These are phyloP conservation scores for Orestias chungarensis DNA, from an alignment of 2,797 vertebrate genomes.

Conservation along the genomic window DNA sequence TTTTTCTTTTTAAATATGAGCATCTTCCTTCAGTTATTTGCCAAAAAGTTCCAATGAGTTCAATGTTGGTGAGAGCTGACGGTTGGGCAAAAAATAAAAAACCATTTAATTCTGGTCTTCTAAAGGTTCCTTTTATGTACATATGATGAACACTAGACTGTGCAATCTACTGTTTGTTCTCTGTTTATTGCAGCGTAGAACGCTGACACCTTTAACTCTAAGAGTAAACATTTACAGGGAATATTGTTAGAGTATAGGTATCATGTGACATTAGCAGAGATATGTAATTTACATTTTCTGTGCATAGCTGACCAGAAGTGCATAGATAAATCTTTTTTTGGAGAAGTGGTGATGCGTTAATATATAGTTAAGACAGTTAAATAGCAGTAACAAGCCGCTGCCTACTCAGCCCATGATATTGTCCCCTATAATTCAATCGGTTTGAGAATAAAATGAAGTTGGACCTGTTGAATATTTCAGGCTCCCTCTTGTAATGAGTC, in stretches of 20 bases:
- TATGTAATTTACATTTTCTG: not conserved
- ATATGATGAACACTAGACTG: not conserved
- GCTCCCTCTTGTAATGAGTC: not conserved
- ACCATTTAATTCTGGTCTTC: not conserved
- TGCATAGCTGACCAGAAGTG: too few relatives aligned
- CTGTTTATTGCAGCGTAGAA: not conserved
- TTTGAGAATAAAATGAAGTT: not conserved
- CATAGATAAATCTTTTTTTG: too few relatives aligned
- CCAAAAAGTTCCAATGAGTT: not conserved
- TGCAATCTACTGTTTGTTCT: not conserved
- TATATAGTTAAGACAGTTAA: not conserved
- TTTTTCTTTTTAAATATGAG: not conserved
- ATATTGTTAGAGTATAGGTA: too few relatives aligned
- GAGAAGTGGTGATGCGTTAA: too few relatives aligned
- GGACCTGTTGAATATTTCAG: not conserved
- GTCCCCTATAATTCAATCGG: not conserved
- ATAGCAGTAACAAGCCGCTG: not conserved
- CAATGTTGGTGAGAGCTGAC: not conserved
- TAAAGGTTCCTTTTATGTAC: not conserved
- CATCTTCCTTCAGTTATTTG: not conserved
- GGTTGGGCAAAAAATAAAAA: not conserved
- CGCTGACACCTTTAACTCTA: not conserved
- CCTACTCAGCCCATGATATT: not conserved
- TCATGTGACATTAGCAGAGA: not conserved
- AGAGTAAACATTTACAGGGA: too few relatives aligned